Percentiles rank a stretch among this genome's conserved stretches.
Conservation (phyloP, 2,888 invertebrate species). For the Tenthredo scrophulariae region DNA sequence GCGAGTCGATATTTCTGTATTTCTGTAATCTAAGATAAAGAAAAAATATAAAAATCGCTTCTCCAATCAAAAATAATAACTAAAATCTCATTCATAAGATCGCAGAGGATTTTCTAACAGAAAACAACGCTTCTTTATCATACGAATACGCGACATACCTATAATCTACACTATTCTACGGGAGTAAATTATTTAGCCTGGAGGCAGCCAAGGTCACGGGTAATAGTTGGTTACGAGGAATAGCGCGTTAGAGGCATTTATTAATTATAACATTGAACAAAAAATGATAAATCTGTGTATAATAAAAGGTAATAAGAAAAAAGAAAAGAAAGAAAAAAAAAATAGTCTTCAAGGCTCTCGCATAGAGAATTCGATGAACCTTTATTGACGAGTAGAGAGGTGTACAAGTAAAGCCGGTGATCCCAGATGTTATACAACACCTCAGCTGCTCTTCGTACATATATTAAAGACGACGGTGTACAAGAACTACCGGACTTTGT, state of each 20-base stretch:
- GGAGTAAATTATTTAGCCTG: slow-evolving; percentile 28
- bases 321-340: background rate
- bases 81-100: background rate
- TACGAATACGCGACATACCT: background rate
- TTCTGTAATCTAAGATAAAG: background rate
- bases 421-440: slow-evolving; percentile 25
- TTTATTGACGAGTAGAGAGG: slow-evolving; percentile 14
- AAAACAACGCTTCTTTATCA: background rate
- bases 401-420: background rate
- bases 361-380: slow-evolving; percentile 39
- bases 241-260: slow-evolving; percentile 36
- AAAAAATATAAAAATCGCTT: background rate
- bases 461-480: background rate
- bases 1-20: background rate
- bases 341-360: slow-evolving; percentile 10
- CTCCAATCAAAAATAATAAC: too few species aligned
- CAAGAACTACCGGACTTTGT: slow-evolving; percentile 40
- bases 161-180: background rate
- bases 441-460: background rate
- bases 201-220: slow-evolving; percentile 33
- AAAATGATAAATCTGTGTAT: slow-evolving; percentile 28
- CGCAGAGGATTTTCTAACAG: background rate
- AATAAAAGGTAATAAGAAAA: background rate
- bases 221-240: slow-evolving; percentile 3
- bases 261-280: slow-evolving; percentile 43